Evolutionary conservation across 92 coral and sea anemone genomes (phyloP).

Genomic region (Porites evermanni): DNA sequence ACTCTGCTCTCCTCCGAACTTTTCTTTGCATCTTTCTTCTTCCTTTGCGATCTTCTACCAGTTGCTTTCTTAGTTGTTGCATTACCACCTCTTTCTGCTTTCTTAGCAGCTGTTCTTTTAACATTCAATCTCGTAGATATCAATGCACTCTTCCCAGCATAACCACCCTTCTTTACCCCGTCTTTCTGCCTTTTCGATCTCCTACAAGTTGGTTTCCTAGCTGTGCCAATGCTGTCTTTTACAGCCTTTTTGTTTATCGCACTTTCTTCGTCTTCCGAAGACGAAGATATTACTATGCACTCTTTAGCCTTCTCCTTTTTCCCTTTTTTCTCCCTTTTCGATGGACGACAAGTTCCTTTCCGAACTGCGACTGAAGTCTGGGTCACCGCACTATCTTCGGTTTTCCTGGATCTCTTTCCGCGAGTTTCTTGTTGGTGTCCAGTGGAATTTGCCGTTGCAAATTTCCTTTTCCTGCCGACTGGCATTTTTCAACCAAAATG

Average conservation of each 20-base stretch:
- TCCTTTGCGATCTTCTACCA: background rate
- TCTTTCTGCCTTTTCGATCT: too few species aligned
- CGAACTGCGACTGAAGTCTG: background rate
- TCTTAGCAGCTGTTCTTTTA: background rate
- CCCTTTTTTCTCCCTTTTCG: background rate
- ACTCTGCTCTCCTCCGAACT: background rate
- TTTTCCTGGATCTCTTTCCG: background rate
- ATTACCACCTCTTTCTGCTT: background rate
- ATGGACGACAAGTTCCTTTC: background rate
- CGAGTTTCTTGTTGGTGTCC: background rate
- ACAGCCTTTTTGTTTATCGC: too few species aligned
- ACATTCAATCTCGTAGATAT: too few species aligned
- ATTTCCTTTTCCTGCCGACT: background rate
- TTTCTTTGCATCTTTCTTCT: background rate
- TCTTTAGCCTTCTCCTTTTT: background rate
- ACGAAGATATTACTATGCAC: background rate
- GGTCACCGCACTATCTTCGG: too few species aligned
- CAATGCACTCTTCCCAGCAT: too few species aligned
- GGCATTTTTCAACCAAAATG: background rate
- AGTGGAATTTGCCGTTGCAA: background rate
- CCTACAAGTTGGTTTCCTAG: too few species aligned
- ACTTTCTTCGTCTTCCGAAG: background rate
- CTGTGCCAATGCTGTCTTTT: too few species aligned
- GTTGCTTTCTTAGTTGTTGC: background rate
- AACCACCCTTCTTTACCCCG: too few species aligned